Evolutionary conservation across 2,113 vertebrate genomes (phyloP), one percentile per base, ranked within the genome.

Genomic region (Nibea albiflora): DNA sequence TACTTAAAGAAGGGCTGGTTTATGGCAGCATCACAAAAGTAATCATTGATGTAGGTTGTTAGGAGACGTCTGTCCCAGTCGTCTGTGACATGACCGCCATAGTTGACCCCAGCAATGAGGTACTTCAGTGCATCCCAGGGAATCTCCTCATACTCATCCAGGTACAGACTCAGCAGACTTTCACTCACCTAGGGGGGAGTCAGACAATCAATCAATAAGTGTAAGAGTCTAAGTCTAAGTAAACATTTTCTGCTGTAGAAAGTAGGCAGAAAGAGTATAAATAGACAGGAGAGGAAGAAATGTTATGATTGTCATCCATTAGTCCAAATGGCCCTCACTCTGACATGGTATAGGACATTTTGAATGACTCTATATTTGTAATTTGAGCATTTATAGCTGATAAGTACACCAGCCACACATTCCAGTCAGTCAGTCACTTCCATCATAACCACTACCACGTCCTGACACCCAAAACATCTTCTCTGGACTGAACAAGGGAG

Each of bases 91-190:
- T 97, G 97, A 66, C 97, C 97, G 8, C 97, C 97, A 0, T 98
- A 98, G 89, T 95, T 97, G 87, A 97, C 90, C 0, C 94, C 96
- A 0, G 96, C 94, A 1, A 98, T 96, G 69, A 98, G 96, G 84
- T 96, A 96, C 90, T 95, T 97, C 44, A 98, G 94, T 0, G 97
- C 95, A 0, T 97, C 96, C 97, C 96, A 97, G n/a, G 96, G 96
- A 1, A 96, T 95, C 60, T 96, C 95, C 73, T 97, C 95, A 0
- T 97, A 97, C 71, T 96, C 95, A 19, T 97, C 94, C 89, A 98
- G 93, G 85, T 97, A 96, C 31, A 97, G 91, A 83, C 95, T 95
- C 73, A 97, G 93, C 73, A 98, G 93, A 79, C 92, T 97, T 92
- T 97, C 96, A 0, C 96, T 96, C 83, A 96, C 96, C 96, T 92